Evolutionary conservation across 2,797 vertebrate genomes (phyloP).

Genomic region (Arnoldichthys spilopterus): DNA sequence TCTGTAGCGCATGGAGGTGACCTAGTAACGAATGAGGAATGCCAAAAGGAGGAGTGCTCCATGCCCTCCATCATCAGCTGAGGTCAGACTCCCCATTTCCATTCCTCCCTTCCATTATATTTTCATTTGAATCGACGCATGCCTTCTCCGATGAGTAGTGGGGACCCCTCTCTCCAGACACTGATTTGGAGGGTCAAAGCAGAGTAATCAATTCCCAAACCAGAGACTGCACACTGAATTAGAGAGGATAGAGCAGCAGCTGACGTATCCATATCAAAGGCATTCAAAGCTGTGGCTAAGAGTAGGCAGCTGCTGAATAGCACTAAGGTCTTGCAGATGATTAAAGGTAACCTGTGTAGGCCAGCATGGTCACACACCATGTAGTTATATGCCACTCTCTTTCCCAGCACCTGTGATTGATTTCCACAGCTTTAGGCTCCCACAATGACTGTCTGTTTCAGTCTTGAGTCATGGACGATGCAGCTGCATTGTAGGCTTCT

Average conservation of each 20-base stretch:
- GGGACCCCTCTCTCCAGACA: conserved; percentile 62
- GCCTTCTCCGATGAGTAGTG: conserved; percentile 36
- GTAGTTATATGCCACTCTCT: conserved; percentile 58
- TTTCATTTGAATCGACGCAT: conserved; percentile 68
- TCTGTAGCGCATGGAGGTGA: conserved; percentile 35
- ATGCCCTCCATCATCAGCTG: conserved; percentile 59
- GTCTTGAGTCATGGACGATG: conserved; percentile 25
- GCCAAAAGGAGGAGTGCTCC: conserved; percentile 10
- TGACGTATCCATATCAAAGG: conserved; percentile 76
- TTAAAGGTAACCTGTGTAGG: conserved; percentile 74
- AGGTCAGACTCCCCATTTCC: conserved; percentile 63
- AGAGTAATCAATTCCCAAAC: conserved; percentile 77
- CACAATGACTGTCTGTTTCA: conserved; percentile 30
- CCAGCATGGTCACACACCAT: conserved; percentile 56
- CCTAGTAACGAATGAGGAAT: conserved; percentile 30
- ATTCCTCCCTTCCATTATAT: conserved; percentile 69
- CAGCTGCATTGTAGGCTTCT: conserved; percentile 17
- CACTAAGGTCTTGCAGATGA: conserved; percentile 68
- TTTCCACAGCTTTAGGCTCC: conserved; percentile 59
- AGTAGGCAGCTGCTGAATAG: conserved; percentile 65
- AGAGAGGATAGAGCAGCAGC: conserved; percentile 66
- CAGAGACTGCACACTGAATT: conserved; percentile 72
- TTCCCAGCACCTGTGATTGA: conserved; percentile 63
- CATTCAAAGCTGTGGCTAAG: conserved; percentile 58
- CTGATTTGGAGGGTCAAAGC: conserved; percentile 72